Percentiles rank a stretch among this genome's conserved stretches.
Conservation (phyloP, 2,113 vertebrate genomes). For the Leptosomus discolor region DNA sequence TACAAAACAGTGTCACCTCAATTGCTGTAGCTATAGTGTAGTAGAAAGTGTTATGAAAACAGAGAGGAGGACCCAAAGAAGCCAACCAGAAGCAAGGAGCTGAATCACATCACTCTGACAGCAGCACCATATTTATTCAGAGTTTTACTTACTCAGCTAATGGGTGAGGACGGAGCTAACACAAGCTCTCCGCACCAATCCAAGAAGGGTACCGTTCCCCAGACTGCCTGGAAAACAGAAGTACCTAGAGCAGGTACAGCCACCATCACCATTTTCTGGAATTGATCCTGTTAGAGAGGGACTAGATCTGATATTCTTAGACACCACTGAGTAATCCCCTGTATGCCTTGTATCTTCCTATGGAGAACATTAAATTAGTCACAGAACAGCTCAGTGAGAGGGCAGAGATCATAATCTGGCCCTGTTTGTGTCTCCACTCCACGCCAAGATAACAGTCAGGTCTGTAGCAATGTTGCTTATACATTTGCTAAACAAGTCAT, state of each 20-base stretch:
- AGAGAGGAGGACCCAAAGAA: background rate
- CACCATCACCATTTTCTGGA: background rate
- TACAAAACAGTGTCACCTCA: background rate
- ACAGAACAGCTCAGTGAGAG: background rate
- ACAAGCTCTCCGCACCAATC: background rate
- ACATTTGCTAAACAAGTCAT: slow-evolving; percentile 37
- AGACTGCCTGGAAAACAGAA: background rate
- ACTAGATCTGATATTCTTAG: background rate
- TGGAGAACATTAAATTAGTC: slow-evolving; percentile 7
- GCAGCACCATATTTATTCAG: background rate
- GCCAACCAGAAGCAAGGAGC: background rate
- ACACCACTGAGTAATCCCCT: background rate
- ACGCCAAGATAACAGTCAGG: background rate
- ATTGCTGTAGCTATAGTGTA: background rate
- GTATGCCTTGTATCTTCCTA: background rate
- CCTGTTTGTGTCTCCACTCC: background rate
- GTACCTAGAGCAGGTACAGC: background rate
- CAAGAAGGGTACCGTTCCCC: background rate
- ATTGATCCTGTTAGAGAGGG: background rate
- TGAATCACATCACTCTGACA: slow-evolving; percentile 1
- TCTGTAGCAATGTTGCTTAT: slow-evolving; percentile 28
- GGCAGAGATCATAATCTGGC: slow-evolving; percentile 22
- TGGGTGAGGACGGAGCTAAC: background rate
- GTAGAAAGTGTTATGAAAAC: slow-evolving; percentile 5
- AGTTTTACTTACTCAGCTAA: background rate